Evolutionary conservation across 2,888 invertebrate species (phyloP), one percentile per base, ranked within the genome.

Genomic region (Hyppa rectilinea): DNA sequence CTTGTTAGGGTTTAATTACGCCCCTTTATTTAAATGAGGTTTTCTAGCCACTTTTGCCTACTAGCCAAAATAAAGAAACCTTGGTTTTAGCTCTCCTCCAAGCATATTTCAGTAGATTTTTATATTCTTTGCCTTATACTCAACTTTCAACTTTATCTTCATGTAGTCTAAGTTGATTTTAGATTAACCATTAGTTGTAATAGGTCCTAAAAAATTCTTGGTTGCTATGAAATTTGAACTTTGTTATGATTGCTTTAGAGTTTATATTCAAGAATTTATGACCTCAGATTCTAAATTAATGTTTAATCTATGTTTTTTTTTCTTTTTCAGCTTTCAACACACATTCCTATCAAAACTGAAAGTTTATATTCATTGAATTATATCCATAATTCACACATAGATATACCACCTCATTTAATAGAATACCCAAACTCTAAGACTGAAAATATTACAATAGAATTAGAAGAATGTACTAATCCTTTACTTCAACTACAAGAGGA

Each of bases 351-450:
- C 0, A 6, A 49, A 7, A 10, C 40, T 7, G 78, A 53, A 58
- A 61, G 10, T 20, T 20, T 75, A n/a, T 36, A 49, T 26, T 40
- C 53, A 34, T 10, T 80, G 4, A 58, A 55, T 14, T 60, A 49
- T 1, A 23, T 14, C 1, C 71, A 82, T 20, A 61, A 65, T 62
- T 4, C 58, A 0, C 62, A 58, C 6, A 71, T 75, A 45, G 71
- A 80, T 20, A 68, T 80, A 49, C 65, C 71, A 31, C 68, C 75
- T 26, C 14, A 17, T 10, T 0, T 17, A 26, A 47, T 55, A 23
- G 34, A 67, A 47, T 38, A 12, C 20, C 12, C 40, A 14, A 50
- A 69, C 4, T 50, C 5, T 43, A 29, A 64, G 0, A 50, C n/a
- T 12, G 53, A 70, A 31, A 31, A 55, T 23, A 53, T 45, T n/a